These are phyloP conservation scores for Drosophila longiperda DNA, from an alignment of 2,888 invertebrate species.

Conservation along the genomic window DNA sequence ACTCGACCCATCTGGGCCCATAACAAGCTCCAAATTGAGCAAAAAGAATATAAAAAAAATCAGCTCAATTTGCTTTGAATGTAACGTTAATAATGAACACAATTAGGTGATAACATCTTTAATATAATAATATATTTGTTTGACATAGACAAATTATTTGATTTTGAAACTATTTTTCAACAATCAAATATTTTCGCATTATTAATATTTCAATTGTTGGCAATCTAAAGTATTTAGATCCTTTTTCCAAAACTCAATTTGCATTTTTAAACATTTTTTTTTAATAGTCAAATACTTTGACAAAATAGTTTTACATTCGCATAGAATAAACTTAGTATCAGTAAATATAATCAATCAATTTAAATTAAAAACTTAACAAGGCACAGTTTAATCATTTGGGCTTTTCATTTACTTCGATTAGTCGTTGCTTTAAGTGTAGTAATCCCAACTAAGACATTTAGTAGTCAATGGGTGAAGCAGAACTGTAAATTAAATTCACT, in stretches of 20 bases:
- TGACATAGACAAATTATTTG: background rate
- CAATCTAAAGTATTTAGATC: background rate
- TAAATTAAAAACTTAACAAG: background rate
- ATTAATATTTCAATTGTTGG: background rate
- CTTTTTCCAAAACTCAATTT: background rate
- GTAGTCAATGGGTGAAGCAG: conserved; percentile 23
- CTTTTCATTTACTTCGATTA: background rate
- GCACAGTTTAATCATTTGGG: background rate
- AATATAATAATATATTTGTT: background rate
- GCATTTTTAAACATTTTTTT: background rate
- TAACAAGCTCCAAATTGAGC: conserved; percentile 12
- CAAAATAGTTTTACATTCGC: background rate
- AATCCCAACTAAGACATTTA: conserved; percentile 6
- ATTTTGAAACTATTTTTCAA: background rate
- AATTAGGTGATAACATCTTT: background rate
- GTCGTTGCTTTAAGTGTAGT: background rate
- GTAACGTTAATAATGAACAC: conserved; percentile 11
- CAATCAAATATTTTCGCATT: background rate
- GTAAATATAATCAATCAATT: background rate
- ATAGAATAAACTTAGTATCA: background rate
- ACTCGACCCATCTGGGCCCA: conserved; percentile 35
- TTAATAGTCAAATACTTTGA: background rate
- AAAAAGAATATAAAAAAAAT: conserved; percentile 5
- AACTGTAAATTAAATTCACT: conserved; percentile 33
- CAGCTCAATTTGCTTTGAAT: conserved; percentile 41